Percentiles rank a stretch among this genome's conserved stretches.
Evolutionary conservation across 64 coral and sea anemone genomes (phyloP).

Genomic region (Montipora capricornis): DNA sequence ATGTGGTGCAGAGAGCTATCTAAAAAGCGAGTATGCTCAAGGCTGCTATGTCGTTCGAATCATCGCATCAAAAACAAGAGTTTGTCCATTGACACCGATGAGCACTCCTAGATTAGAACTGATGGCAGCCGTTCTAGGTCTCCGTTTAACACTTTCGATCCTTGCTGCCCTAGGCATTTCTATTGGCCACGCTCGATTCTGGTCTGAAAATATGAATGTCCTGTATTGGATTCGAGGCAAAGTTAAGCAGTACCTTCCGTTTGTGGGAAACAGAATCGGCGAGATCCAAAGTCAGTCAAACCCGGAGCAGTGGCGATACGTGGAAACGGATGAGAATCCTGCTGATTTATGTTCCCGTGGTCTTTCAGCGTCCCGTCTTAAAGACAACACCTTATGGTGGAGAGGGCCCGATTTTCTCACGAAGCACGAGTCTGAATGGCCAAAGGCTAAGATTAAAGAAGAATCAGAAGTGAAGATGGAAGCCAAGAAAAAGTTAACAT

Average conservation of each 20-base stretch:
- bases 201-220: too few species aligned
- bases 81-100: constrained; percentile 9
- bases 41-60: background rate
- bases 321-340: constrained; percentile 8
- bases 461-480: background rate
- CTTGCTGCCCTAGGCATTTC: too few species aligned
- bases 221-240: too few species aligned
- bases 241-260: constrained; percentile 14
- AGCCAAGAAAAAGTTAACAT: background rate
- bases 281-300: constrained; percentile 32
- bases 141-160: background rate
- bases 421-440: constrained; percentile 12
- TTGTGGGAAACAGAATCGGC: constrained; percentile 47
- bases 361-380: background rate
- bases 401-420: constrained; percentile 25
- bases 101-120: too few species aligned
- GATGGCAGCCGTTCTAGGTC: background rate
- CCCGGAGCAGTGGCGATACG: background rate
- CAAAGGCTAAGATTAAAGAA: background rate
- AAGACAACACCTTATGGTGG: constrained; percentile 1
- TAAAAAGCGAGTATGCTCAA: constrained; percentile 37
- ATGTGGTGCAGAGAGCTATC: constrained; percentile 40
- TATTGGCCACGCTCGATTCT: too few species aligned
- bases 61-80: constrained; percentile 53
- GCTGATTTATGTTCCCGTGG: constrained; percentile 20